Conservation (phyloP, 2,888 invertebrate genomes). For the Coelinius sp. region DNA sequence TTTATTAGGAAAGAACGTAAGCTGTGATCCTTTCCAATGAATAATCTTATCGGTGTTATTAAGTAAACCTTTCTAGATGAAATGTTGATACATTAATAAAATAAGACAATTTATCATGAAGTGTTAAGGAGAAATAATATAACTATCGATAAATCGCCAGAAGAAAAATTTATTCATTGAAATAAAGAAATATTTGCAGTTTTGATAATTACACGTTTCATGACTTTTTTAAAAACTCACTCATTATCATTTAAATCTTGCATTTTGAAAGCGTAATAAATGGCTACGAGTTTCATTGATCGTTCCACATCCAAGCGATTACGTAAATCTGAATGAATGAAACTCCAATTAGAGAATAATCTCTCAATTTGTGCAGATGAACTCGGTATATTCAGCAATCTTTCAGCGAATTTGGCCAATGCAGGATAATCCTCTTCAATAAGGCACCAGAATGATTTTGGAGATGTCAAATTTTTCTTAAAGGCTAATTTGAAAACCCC, state of each 20-base stretch:
- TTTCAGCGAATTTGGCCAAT: background rate
- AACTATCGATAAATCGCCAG: no score
- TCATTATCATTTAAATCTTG: background rate
- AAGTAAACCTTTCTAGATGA: no score
- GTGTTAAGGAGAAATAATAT: no score
- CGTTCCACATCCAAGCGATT: background rate
- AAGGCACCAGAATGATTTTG: background rate
- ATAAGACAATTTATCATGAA: no score
- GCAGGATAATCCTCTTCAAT: background rate
- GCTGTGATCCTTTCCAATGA: no score
- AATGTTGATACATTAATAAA: no score
- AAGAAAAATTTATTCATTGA: background rate
- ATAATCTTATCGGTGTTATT: no score
- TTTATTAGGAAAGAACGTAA: no score
- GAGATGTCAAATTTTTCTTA: background rate
- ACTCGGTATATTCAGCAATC: background rate
- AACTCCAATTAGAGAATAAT: background rate
- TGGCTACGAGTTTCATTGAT: background rate
- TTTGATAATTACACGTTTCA: background rate
- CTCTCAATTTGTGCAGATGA: background rate
- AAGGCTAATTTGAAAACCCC: background rate
- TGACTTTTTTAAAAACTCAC: background rate
- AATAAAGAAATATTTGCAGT: background rate
- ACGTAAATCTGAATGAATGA: background rate
- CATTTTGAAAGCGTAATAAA: background rate